phyloP scores from a whole-genome alignment of 2,888 invertebrate genomes.

The Metalampra italica region DNA sequence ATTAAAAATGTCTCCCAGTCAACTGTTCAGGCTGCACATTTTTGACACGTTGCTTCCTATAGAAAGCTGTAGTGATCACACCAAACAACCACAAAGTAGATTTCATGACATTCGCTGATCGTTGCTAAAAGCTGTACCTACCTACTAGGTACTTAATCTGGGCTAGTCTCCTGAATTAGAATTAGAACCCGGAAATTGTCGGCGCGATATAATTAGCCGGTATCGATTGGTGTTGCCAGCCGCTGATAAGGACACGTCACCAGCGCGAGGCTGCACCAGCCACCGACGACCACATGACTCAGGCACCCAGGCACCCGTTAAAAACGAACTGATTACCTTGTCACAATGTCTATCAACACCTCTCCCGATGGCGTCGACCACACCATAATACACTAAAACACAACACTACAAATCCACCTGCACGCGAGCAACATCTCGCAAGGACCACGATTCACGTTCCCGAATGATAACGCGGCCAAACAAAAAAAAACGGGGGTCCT shows the following conservation, averaged over 20 bases:
- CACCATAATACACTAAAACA: conserved; percentile 73
- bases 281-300: conserved; percentile 29
- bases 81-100: too few species aligned
- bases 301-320: conserved; percentile 7
- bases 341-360: conserved; percentile 70
- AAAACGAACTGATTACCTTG: conserved; percentile 46
- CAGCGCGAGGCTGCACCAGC: conserved; percentile 2
- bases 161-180: too few species aligned
- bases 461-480: conserved; percentile 76
- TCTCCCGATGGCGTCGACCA: conserved; percentile 72
- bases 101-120: too few species aligned
- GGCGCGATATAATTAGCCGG: conserved; percentile 3
- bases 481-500: conserved; percentile 75
- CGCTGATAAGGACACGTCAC: conserved; percentile 10
- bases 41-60: too few species aligned
- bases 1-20: too few species aligned
- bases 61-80: too few species aligned
- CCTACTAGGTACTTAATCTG: too few species aligned
- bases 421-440: conserved; percentile 63
- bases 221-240: background rate
- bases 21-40: too few species aligned
- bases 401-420: conserved; percentile 62
- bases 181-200: conserved; percentile 1
- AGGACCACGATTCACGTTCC: conserved; percentile 67
- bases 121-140: too few species aligned